Evolutionary conservation across 2,888 invertebrate genomes (phyloP).

Genomic region (Limnephilus auricula): DNA sequence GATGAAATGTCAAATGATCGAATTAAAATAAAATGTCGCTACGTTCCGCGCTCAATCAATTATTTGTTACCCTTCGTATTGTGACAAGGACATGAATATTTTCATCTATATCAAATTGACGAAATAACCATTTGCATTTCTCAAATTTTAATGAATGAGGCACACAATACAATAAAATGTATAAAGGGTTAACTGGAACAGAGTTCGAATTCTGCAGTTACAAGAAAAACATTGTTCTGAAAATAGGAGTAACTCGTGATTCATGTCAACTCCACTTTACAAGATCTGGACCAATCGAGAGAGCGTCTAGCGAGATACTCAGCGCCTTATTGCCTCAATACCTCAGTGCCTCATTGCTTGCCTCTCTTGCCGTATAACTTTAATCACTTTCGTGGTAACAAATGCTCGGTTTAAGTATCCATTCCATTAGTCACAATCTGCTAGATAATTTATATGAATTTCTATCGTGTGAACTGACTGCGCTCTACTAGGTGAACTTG

Average conservation of each 20-base stretch:
- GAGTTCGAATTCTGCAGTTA: not conserved
- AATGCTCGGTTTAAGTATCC: conserved; percentile 36
- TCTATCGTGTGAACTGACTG: conserved; percentile 58
- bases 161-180: not conserved
- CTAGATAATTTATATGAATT: conserved; percentile 55
- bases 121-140: too few relatives aligned
- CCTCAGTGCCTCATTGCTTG: not conserved
- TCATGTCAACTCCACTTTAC: not conserved
- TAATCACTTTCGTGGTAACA: conserved; percentile 39
- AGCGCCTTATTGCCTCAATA: not conserved
- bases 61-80: not conserved
- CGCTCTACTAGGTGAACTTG: not conserved
- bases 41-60: too few relatives aligned
- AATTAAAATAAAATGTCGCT: too few relatives aligned
- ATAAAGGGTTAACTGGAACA: not conserved
- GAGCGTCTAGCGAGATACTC: not conserved
- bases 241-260: not conserved
- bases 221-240: not conserved
- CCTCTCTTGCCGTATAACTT: not conserved
- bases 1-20: too few relatives aligned
- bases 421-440: conserved; percentile 52
- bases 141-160: too few relatives aligned
- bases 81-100: not conserved
- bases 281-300: not conserved
- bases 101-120: not conserved